phyloP scores from a whole-genome alignment of 2,113 vertebrate species.

The Gallinago undulata region DNA sequence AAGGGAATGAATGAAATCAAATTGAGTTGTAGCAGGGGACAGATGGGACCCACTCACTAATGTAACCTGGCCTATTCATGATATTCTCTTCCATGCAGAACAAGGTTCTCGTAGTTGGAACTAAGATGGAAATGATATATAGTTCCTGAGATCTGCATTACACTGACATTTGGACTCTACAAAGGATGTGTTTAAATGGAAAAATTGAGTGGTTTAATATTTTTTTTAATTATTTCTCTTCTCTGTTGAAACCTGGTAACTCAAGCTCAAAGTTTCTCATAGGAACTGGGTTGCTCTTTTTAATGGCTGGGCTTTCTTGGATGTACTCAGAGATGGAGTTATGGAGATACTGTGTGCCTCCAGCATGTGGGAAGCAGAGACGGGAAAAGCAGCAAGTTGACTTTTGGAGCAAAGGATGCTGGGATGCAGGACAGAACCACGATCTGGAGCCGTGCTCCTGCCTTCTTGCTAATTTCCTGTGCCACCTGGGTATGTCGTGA shows the following conservation, averaged over 20 bases:
- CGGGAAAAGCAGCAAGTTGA: not conserved
- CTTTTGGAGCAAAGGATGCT: not conserved
- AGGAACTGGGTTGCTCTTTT: not conserved
- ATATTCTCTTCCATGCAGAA: slow-evolving; percentile 7
- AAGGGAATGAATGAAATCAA: slow-evolving; percentile 80
- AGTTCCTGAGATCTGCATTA: not conserved
- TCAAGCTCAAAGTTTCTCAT: not conserved
- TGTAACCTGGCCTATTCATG: slow-evolving; percentile 76
- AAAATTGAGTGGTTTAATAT: not conserved
- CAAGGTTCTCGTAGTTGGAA: slow-evolving; percentile 46
- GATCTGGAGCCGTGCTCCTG: not conserved
- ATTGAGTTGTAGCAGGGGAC: slow-evolving; percentile 78
- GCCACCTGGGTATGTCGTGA: not conserved
- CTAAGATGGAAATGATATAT: not conserved
- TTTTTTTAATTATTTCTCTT: not conserved
- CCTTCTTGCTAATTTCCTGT: not conserved
- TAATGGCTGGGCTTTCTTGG: not conserved
- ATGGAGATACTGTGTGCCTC: not conserved
- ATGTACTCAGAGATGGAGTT: not conserved
- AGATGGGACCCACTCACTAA: slow-evolving; percentile 84
- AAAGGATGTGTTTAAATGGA: not conserved
- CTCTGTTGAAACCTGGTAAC: not conserved
- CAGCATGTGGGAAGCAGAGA: not conserved
- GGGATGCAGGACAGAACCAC: fast-evolving
- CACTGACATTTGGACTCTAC: not conserved